phyloP scores from a whole-genome alignment of 2,888 invertebrate species.

The Melieria crassipennis region DNA sequence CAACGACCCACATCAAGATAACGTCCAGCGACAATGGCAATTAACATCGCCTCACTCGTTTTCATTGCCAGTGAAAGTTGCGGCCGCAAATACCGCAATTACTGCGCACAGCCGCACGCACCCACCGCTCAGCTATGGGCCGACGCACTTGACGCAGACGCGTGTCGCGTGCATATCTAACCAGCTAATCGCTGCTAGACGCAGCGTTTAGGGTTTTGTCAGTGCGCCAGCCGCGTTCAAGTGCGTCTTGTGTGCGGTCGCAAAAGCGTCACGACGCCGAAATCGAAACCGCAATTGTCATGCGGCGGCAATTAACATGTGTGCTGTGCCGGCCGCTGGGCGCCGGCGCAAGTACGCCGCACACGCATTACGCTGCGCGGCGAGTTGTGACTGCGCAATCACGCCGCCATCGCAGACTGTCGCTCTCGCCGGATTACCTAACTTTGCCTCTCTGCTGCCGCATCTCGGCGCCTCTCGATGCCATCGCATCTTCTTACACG shows the following conservation, averaged over 20 bases:
- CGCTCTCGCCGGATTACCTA: slow-evolving; percentile 13
- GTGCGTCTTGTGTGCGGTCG: too few species aligned
- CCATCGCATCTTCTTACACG: too few species aligned
- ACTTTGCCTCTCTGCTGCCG: slow-evolving; percentile 7
- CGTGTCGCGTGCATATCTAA: slow-evolving; percentile 6
- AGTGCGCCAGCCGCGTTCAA: too few species aligned
- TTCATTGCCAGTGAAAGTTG: slow-evolving; percentile 36
- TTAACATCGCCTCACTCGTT: slow-evolving; percentile 27
- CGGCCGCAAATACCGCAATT: background rate
- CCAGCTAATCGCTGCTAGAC: too few species aligned
- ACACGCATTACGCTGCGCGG: background rate
- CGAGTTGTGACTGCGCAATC: too few species aligned
- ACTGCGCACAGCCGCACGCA: background rate
- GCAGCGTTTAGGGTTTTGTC: too few species aligned
- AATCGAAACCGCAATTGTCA: slow-evolving; percentile 48
- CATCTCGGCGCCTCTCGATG: background rate
- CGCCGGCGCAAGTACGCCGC: background rate
- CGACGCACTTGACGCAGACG: background rate
- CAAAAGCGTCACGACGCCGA: too few species aligned
- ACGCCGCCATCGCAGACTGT: background rate
- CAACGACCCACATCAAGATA: too few species aligned
- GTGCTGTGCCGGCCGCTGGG: background rate
- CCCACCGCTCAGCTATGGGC: background rate
- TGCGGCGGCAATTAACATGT: slow-evolving; percentile 45
- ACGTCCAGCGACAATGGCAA: slow-evolving; percentile 15